A percentile compares a stretch with the other conserved stretches of the same genome.
These are phyloP conservation scores for Betta splendens DNA, from an alignment of 2,797 vertebrate genomes.

Conservation along the genomic window DNA sequence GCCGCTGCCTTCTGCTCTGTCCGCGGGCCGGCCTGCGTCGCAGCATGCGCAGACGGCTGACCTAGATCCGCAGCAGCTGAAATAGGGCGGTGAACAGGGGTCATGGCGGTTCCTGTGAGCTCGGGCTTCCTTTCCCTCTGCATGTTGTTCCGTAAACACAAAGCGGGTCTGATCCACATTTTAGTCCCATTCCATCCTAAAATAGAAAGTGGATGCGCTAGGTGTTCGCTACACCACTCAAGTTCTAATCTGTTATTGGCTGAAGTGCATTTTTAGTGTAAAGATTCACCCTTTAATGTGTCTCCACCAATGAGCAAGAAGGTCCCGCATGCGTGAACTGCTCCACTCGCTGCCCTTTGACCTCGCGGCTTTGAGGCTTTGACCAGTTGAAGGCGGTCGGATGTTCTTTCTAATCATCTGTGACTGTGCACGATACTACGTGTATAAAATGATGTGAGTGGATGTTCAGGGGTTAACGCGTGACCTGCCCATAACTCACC, in stretches of 20 bases:
- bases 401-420: not conserved
- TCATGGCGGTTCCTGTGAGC: not conserved
- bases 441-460: not conserved
- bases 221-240: no score
- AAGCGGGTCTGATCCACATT: not conserved
- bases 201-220: not conserved
- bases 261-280: no score
- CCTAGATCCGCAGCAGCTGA: slow-evolving; percentile 48
- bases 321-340: no score
- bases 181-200: not conserved
- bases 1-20: slow-evolving; percentile 44
- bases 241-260: no score
- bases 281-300: no score
- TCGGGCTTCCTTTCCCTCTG: not conserved
- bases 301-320: no score
- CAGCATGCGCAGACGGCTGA: slow-evolving; percentile 17
- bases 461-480: not conserved
- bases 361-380: no score
- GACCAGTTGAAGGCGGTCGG: not conserved
- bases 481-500: not conserved
- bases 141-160: not conserved
- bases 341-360: not conserved
- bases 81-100: slow-evolving; percentile 2
- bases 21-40: slow-evolving; percentile 36
- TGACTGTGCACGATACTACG: not conserved